phyloP scores from a whole-genome alignment of 1,140 invertebrate species.

The Conus betulinus region DNA sequence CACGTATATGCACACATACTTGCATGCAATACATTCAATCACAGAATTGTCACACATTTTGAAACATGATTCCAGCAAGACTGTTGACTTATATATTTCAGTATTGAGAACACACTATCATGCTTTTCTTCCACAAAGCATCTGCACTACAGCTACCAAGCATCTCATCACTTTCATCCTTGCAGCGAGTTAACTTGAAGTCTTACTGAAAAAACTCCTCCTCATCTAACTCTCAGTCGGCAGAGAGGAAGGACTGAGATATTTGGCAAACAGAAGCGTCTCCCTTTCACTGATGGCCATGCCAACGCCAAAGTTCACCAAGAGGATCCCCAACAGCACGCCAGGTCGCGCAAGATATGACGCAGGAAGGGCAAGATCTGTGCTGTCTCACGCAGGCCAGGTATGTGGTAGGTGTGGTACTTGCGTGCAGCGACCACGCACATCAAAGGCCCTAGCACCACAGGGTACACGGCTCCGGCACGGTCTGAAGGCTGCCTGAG shows the following conservation, averaged over 20 bases:
- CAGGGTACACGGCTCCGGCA: constrained; percentile 35
- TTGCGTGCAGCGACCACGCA: constrained; percentile 33
- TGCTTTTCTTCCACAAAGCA: background rate
- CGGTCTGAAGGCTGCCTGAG: constrained; percentile 31
- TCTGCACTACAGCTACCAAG: background rate
- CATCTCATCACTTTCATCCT: background rate
- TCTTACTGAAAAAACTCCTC: background rate
- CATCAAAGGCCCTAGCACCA: constrained; percentile 22
- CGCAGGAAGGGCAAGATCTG: constrained; percentile 22
- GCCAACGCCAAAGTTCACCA: constrained; percentile 31
- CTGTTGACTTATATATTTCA: too few species aligned
- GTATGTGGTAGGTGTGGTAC: constrained; percentile 34
- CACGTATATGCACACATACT: too few species aligned
- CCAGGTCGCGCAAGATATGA: background rate
- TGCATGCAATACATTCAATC: background rate
- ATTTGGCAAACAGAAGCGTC: constrained; percentile 32
- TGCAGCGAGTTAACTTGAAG: background rate
- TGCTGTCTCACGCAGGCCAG: background rate
- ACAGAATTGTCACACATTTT: background rate
- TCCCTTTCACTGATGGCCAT: constrained; percentile 32
- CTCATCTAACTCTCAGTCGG: background rate
- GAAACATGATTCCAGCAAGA: too few species aligned
- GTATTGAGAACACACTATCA: background rate
- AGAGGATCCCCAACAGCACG: constrained; percentile 1
- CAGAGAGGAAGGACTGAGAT: background rate